Conservation (phyloP, 2,888 invertebrate genomes). For the Chrysomela aeneicollis region DNA sequence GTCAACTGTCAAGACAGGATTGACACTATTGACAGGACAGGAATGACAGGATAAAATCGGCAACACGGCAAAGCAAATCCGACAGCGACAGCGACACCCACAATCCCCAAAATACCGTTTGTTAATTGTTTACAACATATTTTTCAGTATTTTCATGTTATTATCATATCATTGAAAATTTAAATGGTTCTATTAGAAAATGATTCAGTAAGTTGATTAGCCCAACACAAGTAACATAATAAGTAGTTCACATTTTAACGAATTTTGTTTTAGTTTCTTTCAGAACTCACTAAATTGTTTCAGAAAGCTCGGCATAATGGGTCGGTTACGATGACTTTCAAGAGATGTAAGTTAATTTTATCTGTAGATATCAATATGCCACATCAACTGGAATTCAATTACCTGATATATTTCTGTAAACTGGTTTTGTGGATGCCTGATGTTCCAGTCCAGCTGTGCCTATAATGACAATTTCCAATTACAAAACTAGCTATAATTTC, state of each 20-base stretch:
- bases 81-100: too few species aligned
- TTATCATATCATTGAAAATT: not conserved
- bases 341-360: constrained; percentile 79
- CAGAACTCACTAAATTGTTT: constrained; percentile 85
- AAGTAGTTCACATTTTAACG: constrained; percentile 6
- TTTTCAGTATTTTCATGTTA: not conserved
- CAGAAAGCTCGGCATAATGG: constrained; percentile 82
- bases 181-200: constrained; percentile 74
- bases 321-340: constrained; percentile 88
- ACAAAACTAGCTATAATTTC: too few species aligned
- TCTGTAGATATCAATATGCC: too few species aligned
- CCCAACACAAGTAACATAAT: not conserved
- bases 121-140: too few species aligned
- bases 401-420: not conserved
- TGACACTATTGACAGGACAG: too few species aligned
- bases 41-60: too few species aligned
- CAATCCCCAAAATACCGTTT: too few species aligned
- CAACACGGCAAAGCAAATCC: too few species aligned
- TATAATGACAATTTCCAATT: too few species aligned
- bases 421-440: not conserved
- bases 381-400: not conserved
- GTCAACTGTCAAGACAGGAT: too few species aligned
- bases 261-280: constrained; percentile 75
- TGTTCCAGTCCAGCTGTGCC: too few species aligned
- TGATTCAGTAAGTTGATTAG: constrained; percentile 67